These are phyloP conservation scores for Thalassophryne amazonica DNA, from an alignment of 2,797 vertebrate genomes.

Conservation along the genomic window DNA sequence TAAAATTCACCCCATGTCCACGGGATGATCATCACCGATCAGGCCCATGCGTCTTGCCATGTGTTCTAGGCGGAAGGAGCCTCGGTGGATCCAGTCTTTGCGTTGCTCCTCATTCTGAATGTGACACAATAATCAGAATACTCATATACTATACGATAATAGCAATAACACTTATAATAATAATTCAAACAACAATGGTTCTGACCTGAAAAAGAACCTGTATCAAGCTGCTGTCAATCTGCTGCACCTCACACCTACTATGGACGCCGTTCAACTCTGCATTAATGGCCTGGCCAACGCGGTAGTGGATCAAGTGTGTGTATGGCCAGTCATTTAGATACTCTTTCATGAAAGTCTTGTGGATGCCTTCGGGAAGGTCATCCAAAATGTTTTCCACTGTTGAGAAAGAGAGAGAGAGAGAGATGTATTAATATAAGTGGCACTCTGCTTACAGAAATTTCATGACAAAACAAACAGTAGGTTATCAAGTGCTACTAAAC, in stretches of 20 bases:
- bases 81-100: slow-evolving; percentile 88
- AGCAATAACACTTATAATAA: neutral
- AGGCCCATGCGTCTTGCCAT: too few species aligned
- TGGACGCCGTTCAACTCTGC: slow-evolving; percentile 79
- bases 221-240: slow-evolving; percentile 84
- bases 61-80: slow-evolving; percentile 84
- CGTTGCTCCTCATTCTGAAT: slow-evolving; percentile 79
- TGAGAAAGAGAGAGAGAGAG: neutral
- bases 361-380: slow-evolving; percentile 81
- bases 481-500: too few species aligned
- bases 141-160: neutral
- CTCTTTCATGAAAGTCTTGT: slow-evolving; percentile 79
- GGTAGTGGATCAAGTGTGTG: slow-evolving; percentile 82
- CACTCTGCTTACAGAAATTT: neutral
- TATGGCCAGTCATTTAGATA: slow-evolving; percentile 85
- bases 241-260: slow-evolving; percentile 80
- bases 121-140: slow-evolving; percentile 2
- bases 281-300: slow-evolving; percentile 77
- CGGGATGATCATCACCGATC: too few species aligned
- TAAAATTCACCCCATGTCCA: too few species aligned
- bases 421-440: too few species aligned
- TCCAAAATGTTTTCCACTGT: slow-evolving; percentile 84
- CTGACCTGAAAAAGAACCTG: slow-evolving; percentile 40
- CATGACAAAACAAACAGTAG: too few species aligned
- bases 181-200: neutral